Base-by-base conservation (phyloP, 2,113 vertebrate genomes). In the Pteropus alecto region DNA sequence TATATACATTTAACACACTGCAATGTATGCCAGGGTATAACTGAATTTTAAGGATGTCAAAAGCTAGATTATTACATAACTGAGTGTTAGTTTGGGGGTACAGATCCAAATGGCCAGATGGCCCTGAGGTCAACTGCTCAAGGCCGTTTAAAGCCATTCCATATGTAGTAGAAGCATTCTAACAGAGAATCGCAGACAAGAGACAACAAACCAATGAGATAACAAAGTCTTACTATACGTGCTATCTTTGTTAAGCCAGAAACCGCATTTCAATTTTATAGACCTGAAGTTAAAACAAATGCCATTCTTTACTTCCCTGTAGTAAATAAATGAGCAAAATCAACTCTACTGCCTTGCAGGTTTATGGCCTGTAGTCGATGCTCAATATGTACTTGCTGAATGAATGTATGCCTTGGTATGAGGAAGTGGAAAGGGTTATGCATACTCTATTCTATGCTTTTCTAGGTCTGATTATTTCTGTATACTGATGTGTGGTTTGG, bases 241-340 rank as follows among this genome's bases (percentile, higher is more conserved):
- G 92, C 21, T 56, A 90, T 93, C 83, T 95, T 97, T 92, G 67
- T 96, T 94, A 93, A 92, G 74, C 65, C 90, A 94, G 86, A 96
- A 96, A 95, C 89, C 89, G 94, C 54, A 94, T 93, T 97, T 88
- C n/a, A 97, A 94, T 91, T 94, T 94, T 96, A 95, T 41, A 94
- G 93, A 94, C 89, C 56, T 51, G 24, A 22, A 96, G 68, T 79
- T 86, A 91, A 97, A 96, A 91, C 46, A 96, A 95, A 94, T 90
- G 82, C 93, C 88, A 92, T 73, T 88, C n/a, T 97, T 93, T 82
- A 81, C 26, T 90, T 95, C 61, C 19, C 61, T 77, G 18, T 70
- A 91, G 70, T 78, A 97, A 94, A 91, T 51, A 93, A 94, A 76
- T 54, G 93, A 92, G 68, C 21, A 73, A 83, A 96, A 91, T 74